phyloP scores from a whole-genome alignment of 2,113 vertebrate species.

The Nibea albiflora region DNA sequence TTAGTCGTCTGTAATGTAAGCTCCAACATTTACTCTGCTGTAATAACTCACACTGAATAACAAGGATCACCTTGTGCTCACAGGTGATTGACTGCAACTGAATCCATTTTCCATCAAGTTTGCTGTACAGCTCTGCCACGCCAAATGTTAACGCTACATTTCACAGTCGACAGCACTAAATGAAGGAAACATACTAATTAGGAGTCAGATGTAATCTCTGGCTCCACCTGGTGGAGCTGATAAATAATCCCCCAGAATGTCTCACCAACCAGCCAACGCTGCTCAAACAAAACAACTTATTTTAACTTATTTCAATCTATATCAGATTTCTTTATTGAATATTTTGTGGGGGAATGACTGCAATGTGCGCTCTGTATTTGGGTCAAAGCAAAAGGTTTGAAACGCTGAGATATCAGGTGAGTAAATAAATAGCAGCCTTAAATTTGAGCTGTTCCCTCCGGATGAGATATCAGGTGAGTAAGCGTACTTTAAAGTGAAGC shows the following conservation, averaged over 20 bases:
- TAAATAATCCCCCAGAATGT: background rate
- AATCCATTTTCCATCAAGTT: background rate
- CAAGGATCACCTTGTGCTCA: background rate
- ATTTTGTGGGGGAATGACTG: no score
- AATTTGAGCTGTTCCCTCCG: background rate
- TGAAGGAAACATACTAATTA: constrained; percentile 4
- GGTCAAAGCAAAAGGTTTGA: background rate
- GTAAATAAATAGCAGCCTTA: background rate
- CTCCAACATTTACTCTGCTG: background rate
- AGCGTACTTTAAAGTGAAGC: background rate
- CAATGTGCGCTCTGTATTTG: no score
- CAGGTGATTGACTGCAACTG: background rate
- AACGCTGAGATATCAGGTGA: background rate
- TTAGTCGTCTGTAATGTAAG: background rate
- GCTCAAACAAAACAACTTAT: background rate
- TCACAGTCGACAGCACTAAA: constrained; percentile 10
- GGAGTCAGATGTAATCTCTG: constrained; percentile 37
- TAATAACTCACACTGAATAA: background rate
- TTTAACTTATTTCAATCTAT: background rate
- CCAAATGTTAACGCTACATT: background rate
- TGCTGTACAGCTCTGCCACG: background rate
- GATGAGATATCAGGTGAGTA: background rate
- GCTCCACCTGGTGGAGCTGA: constrained; percentile 70
- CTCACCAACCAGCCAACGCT: background rate
- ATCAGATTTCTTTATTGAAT: background rate